Percentiles rank a stretch among this genome's conserved stretches.
Evolutionary conservation across 2,113 vertebrate genomes (phyloP).

Genomic region (Chamaea fasciata): DNA sequence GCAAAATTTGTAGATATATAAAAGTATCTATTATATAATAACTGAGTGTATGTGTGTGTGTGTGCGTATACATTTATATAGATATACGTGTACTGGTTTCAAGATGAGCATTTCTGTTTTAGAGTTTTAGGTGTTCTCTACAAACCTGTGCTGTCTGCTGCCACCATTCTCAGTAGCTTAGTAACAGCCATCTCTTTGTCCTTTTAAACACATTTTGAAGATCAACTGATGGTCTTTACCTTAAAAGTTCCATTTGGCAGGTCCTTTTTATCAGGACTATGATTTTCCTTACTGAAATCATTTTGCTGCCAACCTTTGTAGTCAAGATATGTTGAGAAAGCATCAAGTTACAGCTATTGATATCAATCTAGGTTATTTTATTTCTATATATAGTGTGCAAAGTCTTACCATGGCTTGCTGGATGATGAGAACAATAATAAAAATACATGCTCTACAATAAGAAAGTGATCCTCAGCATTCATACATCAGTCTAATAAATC

Average conservation of each 20-base stretch:
- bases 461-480: not conserved
- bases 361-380: not conserved
- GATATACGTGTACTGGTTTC: not conserved
- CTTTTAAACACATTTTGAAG: not conserved
- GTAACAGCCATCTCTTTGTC: not conserved
- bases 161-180: not conserved
- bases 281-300: not conserved
- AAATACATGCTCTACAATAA: not conserved
- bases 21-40: not conserved
- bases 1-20: not conserved
- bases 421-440: not conserved
- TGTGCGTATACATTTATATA: accelerated
- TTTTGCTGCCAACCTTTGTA: not conserved
- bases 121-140: not conserved
- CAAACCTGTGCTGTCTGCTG: not conserved
- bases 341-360: not conserved
- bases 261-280: not conserved
- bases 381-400: not conserved
- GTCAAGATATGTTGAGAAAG: not conserved
- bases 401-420: not conserved
- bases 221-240: not conserved
- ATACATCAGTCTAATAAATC: not conserved
- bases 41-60: not conserved
- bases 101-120: not conserved
- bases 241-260: not conserved